A percentile compares a stretch with the other conserved stretches of the same genome.
phyloP scores from a whole-genome alignment of 2,888 invertebrate genomes.

The Drosophila differens region DNA sequence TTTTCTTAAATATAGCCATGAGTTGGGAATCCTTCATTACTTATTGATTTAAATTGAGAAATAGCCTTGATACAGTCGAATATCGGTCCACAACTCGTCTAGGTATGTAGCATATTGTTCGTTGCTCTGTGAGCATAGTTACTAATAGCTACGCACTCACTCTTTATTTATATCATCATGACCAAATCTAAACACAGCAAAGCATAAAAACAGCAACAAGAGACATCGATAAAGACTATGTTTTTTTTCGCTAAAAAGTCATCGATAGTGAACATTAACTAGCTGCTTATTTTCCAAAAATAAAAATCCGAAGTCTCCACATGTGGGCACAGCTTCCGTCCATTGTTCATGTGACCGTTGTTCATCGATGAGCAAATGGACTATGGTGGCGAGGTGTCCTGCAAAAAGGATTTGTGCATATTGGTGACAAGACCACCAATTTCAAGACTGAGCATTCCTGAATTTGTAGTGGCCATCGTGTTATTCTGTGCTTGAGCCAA shows the following conservation, averaged over 20 bases:
- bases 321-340: too few relatives aligned
- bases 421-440: conserved; percentile 85
- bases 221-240: background rate
- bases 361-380: conserved; percentile 84
- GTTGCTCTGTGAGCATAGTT: background rate
- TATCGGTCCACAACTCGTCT: background rate
- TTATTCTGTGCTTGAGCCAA: conserved; percentile 41
- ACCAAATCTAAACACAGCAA: background rate
- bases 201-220: background rate
- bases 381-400: conserved; percentile 84
- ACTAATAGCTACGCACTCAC: background rate
- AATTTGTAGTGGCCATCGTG: conserved; percentile 3
- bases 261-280: too few relatives aligned
- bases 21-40: background rate
- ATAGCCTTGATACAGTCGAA: background rate
- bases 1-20: background rate
- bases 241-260: too few relatives aligned
- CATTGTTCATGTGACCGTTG: conserved; percentile 82
- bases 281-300: too few relatives aligned
- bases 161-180: background rate
- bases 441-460: conserved; percentile 80
- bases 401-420: conserved; percentile 84
- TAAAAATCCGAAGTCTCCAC: too few relatives aligned
- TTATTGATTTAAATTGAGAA: background rate
- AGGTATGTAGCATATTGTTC: background rate